phyloP scores from a whole-genome alignment of 2,113 vertebrate species.

The Chaetura pelagica region DNA sequence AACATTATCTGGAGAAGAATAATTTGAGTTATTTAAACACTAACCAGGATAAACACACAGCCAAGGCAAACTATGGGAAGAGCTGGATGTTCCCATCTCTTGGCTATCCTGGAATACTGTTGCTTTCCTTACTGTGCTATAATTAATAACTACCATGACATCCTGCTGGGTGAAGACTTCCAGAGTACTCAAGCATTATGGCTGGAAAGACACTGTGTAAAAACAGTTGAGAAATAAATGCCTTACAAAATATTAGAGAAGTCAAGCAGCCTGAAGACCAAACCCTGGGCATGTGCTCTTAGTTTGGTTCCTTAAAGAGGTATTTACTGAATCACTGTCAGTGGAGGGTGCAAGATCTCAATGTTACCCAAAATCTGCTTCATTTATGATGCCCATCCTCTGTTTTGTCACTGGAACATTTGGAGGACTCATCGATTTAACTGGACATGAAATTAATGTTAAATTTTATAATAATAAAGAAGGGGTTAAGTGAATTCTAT shows the following conservation, averaged over 20 bases:
- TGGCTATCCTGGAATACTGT: background rate
- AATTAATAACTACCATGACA: background rate
- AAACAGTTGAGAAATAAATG: background rate
- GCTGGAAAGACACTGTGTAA: background rate
- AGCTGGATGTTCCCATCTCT: background rate
- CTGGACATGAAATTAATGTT: background rate
- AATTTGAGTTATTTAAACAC: no score
- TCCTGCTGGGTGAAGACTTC: background rate
- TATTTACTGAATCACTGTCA: background rate
- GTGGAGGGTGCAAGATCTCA: no score
- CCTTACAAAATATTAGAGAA: background rate
- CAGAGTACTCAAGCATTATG: background rate
- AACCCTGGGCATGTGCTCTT: background rate
- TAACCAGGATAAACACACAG: conserved; percentile 16
- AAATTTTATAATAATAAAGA: background rate
- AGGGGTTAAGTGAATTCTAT: background rate
- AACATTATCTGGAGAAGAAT: background rate
- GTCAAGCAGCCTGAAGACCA: background rate
- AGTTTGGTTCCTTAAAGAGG: background rate
- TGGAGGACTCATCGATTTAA: background rate
- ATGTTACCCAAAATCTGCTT: background rate
- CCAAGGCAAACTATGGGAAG: background rate
- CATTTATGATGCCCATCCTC: background rate
- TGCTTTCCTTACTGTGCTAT: background rate
- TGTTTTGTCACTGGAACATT: background rate